Evolutionary conservation across 2,113 vertebrate species (phyloP).

Genomic region (Pampusana beccarii): DNA sequence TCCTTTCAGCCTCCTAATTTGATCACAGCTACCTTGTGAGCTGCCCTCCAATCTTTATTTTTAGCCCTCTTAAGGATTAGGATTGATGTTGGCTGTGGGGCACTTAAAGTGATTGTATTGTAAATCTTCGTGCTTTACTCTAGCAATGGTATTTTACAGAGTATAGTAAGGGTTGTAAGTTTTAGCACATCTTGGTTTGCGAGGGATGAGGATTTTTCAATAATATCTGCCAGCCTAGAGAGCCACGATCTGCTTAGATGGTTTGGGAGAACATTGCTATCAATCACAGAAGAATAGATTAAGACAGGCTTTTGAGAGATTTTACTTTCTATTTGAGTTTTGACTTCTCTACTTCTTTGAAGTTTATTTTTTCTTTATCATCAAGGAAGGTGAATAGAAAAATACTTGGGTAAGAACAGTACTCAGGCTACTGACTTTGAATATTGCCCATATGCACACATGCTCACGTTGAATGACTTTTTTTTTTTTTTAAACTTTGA

Average conservation of each 20-base stretch:
- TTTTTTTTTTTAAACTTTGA: conserved; percentile 36
- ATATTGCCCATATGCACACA: conserved; percentile 9
- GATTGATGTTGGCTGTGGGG: conserved; percentile 99
- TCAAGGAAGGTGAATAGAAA: conserved; percentile 49
- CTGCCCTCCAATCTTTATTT: conserved; percentile 99
- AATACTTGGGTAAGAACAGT: conserved; percentile 56
- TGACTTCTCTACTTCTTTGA: conserved; percentile 39
- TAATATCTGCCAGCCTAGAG: conserved; percentile 34
- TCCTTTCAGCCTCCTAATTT: conserved; percentile 92
- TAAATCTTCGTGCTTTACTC: conserved; percentile 89
- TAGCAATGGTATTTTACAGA: conserved; percentile 62
- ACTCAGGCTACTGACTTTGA: conserved; percentile 37
- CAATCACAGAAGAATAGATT: conserved; percentile 62
- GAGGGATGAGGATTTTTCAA: conserved; percentile 18
- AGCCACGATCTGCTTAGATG: conserved; percentile 35
- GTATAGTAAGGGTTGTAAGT: conserved; percentile 65
- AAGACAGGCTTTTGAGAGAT: conserved; percentile 47
- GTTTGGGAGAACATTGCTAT: conserved; percentile 54
- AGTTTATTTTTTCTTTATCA: conserved; percentile 23
- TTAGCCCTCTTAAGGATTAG: conserved; percentile 99
- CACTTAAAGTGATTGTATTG: conserved; percentile 99
- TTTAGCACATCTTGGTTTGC: conserved; percentile 51
- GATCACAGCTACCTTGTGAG: conserved; percentile 95
- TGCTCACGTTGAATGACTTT: conserved; percentile 55
- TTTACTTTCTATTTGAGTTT: conserved; percentile 56